Base-by-base conservation (phyloP, 2,888 invertebrate species). In the Chrysolina oricalcia region DNA sequence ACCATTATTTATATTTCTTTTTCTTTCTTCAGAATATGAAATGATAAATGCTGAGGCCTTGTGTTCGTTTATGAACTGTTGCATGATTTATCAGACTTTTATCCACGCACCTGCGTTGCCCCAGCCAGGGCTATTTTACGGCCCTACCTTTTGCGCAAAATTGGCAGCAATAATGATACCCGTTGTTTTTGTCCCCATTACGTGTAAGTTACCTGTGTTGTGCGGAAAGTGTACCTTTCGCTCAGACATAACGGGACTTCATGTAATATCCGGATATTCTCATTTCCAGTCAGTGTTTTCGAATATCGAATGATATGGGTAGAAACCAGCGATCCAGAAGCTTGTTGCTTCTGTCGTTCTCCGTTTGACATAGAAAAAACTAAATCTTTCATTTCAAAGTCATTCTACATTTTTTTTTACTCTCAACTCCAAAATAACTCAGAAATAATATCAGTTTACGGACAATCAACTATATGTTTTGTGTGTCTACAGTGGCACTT, bases 81-180 rank as follows among this genome's bases (percentile, higher is more conserved):
- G 35, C 23, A 59, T 59, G 35, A 59, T 59, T 59, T 35, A 59
- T 21, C 53, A 53, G 11, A 53, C 53, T 53, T 53, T 53, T 21
- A 59, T 59, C 35, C 59, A 59, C 59, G 59, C 59, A 59, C 35
- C 59, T 59, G 59, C 59, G 35, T 59, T 59, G n/a, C 59, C 35
- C 15, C n/a, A 59, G n/a, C 13, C n/a, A 59, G 9, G n/a, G 59
- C 59, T 27, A 35, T 27, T 59, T 59, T 59, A n/a, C 15, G 15
- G 4, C 35, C 23, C n/a, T 8, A 27, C 53, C 21, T 53, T 13
- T 53, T 19, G 11, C 2, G 21, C 23, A 21, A 53, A 53, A 53
- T 53, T 53, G 53, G 13, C 11, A 53, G 53, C 19, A 53, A 53
- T 19, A 5, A 19, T 53, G 15, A 53, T 53, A 53, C 11, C 13